A percentile compares a stretch with the other conserved stretches of the same genome.
These are phyloP conservation scores for Acinonyx jubatus DNA, from an alignment of 2,113 vertebrate genomes.

Conservation along the genomic window DNA sequence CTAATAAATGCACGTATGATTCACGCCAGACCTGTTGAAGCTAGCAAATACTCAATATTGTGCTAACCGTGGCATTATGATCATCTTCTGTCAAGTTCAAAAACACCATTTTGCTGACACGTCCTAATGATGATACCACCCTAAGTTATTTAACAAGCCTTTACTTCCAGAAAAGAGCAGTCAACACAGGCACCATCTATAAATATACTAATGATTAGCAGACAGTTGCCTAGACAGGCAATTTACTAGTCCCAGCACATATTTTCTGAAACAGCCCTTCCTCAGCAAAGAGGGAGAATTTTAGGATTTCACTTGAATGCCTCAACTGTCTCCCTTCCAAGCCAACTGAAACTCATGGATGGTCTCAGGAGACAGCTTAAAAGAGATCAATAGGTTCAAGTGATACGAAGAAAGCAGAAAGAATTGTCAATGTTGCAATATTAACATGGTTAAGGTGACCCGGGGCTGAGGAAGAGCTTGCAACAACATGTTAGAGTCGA, in stretches of 20 bases:
- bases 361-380: background rate
- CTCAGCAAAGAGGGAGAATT: background rate
- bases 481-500: background rate
- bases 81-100: background rate
- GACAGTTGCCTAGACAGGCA: background rate
- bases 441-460: background rate
- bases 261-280: background rate
- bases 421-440: background rate
- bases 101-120: background rate
- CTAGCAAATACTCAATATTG: background rate
- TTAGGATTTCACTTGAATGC: background rate
- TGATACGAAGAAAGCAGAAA: background rate
- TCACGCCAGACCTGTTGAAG: background rate
- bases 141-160: background rate
- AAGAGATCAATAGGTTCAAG: background rate
- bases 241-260: background rate
- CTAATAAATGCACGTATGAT: background rate
- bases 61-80: background rate
- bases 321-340: background rate
- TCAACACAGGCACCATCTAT: background rate
- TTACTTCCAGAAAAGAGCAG: background rate
- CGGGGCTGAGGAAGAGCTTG: background rate
- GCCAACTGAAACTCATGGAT: background rate
- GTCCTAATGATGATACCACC: background rate
- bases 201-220: background rate